Conservation (phyloP, 2,888 invertebrate genomes). For the Eristalinus aeneus region DNA sequence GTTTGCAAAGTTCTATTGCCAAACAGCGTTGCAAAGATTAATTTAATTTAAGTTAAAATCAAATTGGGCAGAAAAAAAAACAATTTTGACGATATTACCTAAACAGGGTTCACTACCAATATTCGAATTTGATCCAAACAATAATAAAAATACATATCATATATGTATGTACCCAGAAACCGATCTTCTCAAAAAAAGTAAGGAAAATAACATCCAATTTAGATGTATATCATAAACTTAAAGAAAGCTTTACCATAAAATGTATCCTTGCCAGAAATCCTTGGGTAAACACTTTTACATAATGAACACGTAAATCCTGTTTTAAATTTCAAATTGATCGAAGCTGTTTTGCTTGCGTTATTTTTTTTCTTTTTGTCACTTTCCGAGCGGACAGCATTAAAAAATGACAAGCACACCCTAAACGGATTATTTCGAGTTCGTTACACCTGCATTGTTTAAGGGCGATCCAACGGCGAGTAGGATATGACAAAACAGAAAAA, state of each 20-base stretch:
- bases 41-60: too few relatives aligned
- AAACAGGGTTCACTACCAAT: too few relatives aligned
- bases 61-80: too few relatives aligned
- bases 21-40: too few relatives aligned
- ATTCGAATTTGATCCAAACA: too few relatives aligned
- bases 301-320: slow-evolving; percentile 68
- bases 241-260: neutral
- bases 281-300: neutral
- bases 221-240: neutral
- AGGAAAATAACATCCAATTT: too few relatives aligned
- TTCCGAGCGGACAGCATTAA: slow-evolving; percentile 38
- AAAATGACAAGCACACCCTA: slow-evolving; percentile 65
- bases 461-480: slow-evolving; percentile 54
- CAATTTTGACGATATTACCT: too few relatives aligned
- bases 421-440: slow-evolving; percentile 80
- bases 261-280: neutral
- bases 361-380: slow-evolving; percentile 2
- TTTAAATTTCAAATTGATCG: slow-evolving; percentile 70
- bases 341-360: slow-evolving; percentile 26
- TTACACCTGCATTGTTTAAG: slow-evolving; percentile 74
- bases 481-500: slow-evolving; percentile 72
- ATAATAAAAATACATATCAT: too few relatives aligned
- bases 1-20: too few relatives aligned
- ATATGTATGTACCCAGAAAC: too few relatives aligned
- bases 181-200: too few relatives aligned